These are phyloP conservation scores for Engraulis encrasicolus DNA, from an alignment of 2,113 vertebrate genomes.

Conservation along the genomic window DNA sequence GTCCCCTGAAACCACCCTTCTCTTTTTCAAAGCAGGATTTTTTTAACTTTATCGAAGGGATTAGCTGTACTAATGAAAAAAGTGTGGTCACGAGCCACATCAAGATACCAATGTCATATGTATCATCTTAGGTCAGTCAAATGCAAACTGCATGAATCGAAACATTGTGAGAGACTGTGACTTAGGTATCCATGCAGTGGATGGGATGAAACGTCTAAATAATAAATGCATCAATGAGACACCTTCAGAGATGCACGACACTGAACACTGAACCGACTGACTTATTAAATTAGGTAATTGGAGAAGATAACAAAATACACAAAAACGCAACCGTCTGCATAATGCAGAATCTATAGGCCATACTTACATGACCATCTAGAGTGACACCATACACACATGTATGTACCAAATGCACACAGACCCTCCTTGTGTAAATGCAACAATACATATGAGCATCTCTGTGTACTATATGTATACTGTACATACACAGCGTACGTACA, in stretches of 20 bases:
- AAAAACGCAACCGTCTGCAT: background rate
- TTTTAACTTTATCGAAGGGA: background rate
- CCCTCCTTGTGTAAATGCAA: background rate
- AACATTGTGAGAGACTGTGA: background rate
- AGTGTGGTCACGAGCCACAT: background rate
- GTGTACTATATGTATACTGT: background rate
- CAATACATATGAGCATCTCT: conserved; percentile 15
- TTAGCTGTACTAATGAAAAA: background rate
- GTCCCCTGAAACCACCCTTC: conserved; percentile 19
- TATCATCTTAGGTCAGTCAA: background rate
- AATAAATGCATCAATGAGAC: background rate
- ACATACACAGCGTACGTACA: background rate
- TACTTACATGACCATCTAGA: background rate
- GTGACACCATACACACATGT: background rate
- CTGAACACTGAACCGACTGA: too few species aligned
- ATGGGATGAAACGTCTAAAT: background rate
- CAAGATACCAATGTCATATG: background rate
- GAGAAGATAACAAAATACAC: background rate
- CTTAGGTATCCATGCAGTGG: background rate
- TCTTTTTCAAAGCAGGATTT: background rate
- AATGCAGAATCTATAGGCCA: background rate
- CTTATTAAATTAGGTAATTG: background rate
- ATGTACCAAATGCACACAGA: background rate
- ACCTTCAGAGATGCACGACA: background rate
- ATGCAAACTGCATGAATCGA: background rate